These are phyloP conservation scores for Sisyra nigra DNA, from an alignment of 2,888 invertebrate species.

Conservation along the genomic window DNA sequence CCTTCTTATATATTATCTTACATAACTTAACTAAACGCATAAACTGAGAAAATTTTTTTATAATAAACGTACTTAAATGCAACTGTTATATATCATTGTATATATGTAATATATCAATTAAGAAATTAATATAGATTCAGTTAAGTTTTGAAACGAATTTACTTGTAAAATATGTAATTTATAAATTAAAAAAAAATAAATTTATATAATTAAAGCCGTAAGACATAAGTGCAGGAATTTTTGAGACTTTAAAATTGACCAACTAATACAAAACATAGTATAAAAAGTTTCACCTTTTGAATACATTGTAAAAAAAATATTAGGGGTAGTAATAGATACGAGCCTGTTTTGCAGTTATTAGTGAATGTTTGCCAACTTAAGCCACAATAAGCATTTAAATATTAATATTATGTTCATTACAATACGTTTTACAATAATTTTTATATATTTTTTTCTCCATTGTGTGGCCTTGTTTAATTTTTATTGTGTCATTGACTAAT, in stretches of 20 bases:
- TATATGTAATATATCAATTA: too few relatives aligned
- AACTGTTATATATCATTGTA: too few relatives aligned
- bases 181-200: neutral
- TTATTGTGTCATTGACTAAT: neutral
- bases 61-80: too few relatives aligned
- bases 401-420: neutral
- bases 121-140: too few relatives aligned
- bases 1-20: too few relatives aligned
- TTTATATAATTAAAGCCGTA: neutral
- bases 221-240: neutral
- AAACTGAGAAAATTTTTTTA: too few relatives aligned
- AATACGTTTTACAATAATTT: neutral
- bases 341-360: too few relatives aligned
- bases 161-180: neutral
- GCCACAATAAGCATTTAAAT: constrained; percentile 6
- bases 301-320: too few relatives aligned
- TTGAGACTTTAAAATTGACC: neutral
- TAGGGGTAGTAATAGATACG: too few relatives aligned
- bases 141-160: neutral
- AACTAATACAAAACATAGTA: too few relatives aligned
- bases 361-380: neutral
- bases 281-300: too few relatives aligned
- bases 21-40: too few relatives aligned
- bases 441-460: neutral
- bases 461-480: neutral